Percentiles rank a stretch among this genome's conserved stretches.
These are phyloP conservation scores for Pteruthius melanotis DNA, from an alignment of 2,113 vertebrate genomes.

Conservation along the genomic window DNA sequence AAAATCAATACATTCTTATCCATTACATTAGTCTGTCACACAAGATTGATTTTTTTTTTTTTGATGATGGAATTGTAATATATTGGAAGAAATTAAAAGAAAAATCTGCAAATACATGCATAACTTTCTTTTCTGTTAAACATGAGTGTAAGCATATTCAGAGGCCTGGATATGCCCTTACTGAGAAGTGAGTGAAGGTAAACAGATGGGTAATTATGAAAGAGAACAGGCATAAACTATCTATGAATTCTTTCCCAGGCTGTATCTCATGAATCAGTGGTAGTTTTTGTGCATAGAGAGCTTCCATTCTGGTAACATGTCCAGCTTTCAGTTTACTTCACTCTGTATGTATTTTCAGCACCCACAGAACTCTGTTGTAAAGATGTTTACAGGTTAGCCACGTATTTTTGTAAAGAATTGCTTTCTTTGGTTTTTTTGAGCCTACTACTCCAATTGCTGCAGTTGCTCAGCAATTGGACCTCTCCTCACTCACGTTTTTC, in stretches of 20 bases:
- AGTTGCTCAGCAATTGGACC: background rate
- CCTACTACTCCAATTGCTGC: background rate
- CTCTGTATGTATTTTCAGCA: background rate
- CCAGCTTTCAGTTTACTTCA: background rate
- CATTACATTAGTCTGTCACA: background rate
- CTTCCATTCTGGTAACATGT: background rate
- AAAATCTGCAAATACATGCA: background rate
- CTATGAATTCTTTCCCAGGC: background rate
- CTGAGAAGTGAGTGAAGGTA: background rate
- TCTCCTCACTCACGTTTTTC: background rate
- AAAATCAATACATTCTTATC: background rate
- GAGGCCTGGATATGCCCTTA: background rate
- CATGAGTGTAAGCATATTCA: background rate
- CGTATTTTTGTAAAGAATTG: background rate
- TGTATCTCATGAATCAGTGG: background rate
- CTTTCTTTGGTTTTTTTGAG: background rate
- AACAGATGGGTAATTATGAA: background rate
- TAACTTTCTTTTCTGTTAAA: background rate
- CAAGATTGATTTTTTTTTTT: background rate
- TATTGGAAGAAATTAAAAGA: background rate
- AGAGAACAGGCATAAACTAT: background rate
- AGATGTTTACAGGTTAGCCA: background rate
- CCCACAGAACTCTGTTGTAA: background rate
- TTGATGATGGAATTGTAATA: background rate
- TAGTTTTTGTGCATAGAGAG: background rate